phyloP scores from a whole-genome alignment of 1,140 invertebrate genomes.

The Orussus abietinus region DNA sequence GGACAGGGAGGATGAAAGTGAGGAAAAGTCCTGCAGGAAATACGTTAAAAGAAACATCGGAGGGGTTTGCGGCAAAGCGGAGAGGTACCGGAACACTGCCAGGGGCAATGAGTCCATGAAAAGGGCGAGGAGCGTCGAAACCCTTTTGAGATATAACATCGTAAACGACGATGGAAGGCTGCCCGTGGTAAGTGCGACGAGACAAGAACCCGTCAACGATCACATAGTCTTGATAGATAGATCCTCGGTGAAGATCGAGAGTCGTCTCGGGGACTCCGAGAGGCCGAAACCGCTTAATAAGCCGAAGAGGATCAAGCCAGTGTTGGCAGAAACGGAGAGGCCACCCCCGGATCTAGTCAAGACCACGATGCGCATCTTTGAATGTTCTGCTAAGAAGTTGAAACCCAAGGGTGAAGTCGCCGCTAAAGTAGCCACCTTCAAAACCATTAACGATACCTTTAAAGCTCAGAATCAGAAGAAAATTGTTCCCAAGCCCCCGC shows the following conservation, averaged over 20 bases:
- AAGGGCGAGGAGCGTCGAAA: conserved; percentile 80
- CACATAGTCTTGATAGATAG: conserved; percentile 73
- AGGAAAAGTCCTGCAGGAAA: conserved; percentile 19
- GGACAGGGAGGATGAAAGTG: conserved; percentile 60
- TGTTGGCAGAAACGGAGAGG: conserved; percentile 74
- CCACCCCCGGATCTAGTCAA: conserved; percentile 83
- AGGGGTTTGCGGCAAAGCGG: conserved; percentile 19
- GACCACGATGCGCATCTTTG: conserved; percentile 78
- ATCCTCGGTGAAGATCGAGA: conserved; percentile 72
- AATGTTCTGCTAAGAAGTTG: conserved; percentile 59
- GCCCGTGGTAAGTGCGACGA: conserved; percentile 18
- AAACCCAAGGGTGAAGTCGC: conserved; percentile 63
- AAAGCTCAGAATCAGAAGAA: conserved; percentile 54
- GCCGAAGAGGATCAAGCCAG: conserved; percentile 63
- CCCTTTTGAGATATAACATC: conserved; percentile 62
- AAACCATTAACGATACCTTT: conserved; percentile 63
- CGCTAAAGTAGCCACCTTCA: conserved; percentile 63
- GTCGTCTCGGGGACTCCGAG: conserved; percentile 50
- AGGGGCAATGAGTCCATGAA: conserved; percentile 65
- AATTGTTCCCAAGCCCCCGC: conserved; percentile 45
- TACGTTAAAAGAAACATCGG: conserved; percentile 28
- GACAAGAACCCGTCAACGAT: conserved; percentile 45
- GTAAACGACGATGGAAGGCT: conserved; percentile 20
- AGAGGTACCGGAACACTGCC: conserved; percentile 46
- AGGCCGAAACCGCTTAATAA: conserved; percentile 48